Conservation (phyloP, 2,888 invertebrate species). For the Agrotis exclamationis region DNA sequence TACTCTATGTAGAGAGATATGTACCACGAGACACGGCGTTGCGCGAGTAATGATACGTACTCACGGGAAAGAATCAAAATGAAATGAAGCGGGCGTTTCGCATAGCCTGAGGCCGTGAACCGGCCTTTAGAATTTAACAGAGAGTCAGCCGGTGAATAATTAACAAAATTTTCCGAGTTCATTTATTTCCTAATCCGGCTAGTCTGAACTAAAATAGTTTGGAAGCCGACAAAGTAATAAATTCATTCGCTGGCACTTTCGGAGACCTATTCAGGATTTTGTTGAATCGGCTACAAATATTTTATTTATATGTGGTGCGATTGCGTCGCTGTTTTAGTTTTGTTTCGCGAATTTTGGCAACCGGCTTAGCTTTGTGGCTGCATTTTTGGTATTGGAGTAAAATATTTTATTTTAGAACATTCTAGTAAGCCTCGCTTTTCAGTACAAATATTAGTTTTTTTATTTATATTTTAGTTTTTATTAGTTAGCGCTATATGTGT, state of each 20-base stretch:
- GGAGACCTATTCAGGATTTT: constrained; percentile 18
- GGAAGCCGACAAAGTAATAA: constrained; percentile 18
- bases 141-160: constrained; percentile 44
- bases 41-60: no score
- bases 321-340: constrained; percentile 27
- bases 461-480: no score
- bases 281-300: constrained; percentile 39
- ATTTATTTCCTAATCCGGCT: constrained; percentile 35
- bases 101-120: no score
- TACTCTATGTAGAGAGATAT: no score
- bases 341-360: constrained; percentile 42
- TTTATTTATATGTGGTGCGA: constrained; percentile 41
- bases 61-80: not conserved
- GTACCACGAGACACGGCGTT: no score
- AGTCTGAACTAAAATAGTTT: constrained; percentile 37
- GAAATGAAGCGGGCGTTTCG: not conserved
- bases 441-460: no score
- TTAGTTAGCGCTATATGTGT: no score
- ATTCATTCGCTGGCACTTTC: constrained; percentile 40
- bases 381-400: constrained; percentile 5
- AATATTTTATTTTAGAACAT: constrained; percentile 12
- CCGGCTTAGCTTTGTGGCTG: constrained; percentile 11
- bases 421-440: not conserved
- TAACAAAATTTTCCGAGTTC: constrained; percentile 53
- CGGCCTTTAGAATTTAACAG: constrained; percentile 2